These are phyloP conservation scores for Rhinella marina DNA, from an alignment of 2,797 vertebrate genomes.

Conservation along the genomic window DNA sequence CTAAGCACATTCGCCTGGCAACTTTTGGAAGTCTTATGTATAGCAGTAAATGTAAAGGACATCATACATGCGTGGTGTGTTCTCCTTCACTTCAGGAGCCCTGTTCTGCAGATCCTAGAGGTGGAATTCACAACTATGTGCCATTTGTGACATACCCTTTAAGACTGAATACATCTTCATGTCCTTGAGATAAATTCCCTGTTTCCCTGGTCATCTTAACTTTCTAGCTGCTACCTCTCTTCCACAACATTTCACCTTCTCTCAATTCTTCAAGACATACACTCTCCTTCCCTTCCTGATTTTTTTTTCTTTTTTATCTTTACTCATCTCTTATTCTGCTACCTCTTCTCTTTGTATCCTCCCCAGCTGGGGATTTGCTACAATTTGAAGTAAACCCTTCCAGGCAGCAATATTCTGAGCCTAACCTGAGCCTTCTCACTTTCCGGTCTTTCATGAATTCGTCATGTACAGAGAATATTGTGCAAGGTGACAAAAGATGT, in stretches of 20 bases:
- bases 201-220: neutral
- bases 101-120: no score
- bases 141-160: no score
- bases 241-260: neutral
- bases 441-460: constrained; percentile 61
- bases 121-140: no score
- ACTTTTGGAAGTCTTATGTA: no score
- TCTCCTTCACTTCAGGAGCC: no score
- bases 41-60: no score
- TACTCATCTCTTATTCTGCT: neutral
- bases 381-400: constrained; percentile 62
- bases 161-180: neutral
- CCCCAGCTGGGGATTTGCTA: constrained; percentile 57
- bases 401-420: constrained; percentile 61
- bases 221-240: neutral
- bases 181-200: neutral
- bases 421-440: constrained; percentile 43
- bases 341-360: neutral
- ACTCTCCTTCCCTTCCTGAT: neutral
- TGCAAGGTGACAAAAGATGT: constrained; percentile 59
- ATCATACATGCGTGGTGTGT: no score
- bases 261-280: neutral
- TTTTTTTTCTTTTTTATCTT: constrained; percentile 1
- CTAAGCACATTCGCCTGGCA: no score
- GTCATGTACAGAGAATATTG: constrained; percentile 61